Evolutionary conservation across 2,797 vertebrate species (phyloP).

Genomic region (Gallirallus australis): DNA sequence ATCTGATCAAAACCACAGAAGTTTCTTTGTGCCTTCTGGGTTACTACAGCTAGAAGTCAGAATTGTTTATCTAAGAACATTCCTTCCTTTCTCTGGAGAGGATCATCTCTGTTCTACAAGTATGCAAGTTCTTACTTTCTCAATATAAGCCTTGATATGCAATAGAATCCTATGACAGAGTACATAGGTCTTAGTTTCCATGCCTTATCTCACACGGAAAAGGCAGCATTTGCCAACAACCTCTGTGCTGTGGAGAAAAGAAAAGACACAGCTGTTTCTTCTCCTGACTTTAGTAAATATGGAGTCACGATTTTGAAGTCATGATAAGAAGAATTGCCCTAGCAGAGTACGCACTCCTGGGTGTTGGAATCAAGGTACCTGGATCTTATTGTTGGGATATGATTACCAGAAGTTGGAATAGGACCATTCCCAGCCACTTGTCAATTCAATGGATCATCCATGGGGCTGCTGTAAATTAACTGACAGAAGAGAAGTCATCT

Average conservation of each 20-base stretch:
- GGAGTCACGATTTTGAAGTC: not conserved
- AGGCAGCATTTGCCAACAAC: not conserved
- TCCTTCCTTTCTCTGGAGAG: constrained; percentile 20
- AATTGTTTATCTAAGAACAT: not conserved
- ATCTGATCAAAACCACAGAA: not conserved
- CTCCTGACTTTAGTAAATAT: not conserved
- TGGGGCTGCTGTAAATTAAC: not conserved
- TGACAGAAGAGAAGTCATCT: not conserved
- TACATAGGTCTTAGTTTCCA: not conserved
- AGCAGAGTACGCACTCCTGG: not conserved
- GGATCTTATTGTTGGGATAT: not conserved
- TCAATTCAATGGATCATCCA: not conserved
- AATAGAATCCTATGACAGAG: not conserved
- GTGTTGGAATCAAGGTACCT: not conserved
- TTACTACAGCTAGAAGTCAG: not conserved
- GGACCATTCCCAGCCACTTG: not conserved
- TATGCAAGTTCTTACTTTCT: not conserved
- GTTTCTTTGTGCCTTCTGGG: not conserved
- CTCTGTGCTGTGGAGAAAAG: fast-evolving
- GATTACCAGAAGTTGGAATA: not conserved
- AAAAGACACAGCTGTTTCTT: not conserved
- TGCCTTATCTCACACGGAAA: not conserved
- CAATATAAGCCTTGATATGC: not conserved
- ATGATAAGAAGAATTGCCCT: not conserved
- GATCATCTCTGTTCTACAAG: not conserved